Evolutionary conservation across 2,113 vertebrate genomes (phyloP).

Genomic region (Aplodontia rufa): DNA sequence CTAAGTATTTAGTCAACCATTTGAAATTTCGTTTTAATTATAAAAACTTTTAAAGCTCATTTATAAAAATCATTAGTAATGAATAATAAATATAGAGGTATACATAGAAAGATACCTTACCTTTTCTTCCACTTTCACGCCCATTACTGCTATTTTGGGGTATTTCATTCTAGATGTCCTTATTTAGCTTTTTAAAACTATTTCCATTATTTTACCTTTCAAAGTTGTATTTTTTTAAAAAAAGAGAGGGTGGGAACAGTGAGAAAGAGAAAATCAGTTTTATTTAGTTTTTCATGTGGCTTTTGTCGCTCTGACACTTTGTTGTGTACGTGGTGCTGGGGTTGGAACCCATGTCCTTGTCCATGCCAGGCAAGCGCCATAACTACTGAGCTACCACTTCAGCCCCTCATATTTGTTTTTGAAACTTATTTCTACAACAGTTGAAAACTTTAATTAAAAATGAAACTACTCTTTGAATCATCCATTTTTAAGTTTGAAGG

Average conservation of each 20-base stretch:
- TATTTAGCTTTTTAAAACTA: constrained; percentile 1
- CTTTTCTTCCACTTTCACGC: neutral
- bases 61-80: constrained; percentile 10
- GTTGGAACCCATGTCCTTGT: too few relatives aligned
- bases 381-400: too few relatives aligned
- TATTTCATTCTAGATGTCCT: neutral
- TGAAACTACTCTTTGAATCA: constrained; percentile 9
- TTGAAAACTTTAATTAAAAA: constrained; percentile 7
- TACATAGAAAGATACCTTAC: neutral
- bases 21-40: constrained; percentile 6
- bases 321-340: too few relatives aligned
- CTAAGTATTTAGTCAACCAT: neutral
- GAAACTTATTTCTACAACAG: neutral
- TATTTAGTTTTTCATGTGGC: too few relatives aligned
- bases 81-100: neutral
- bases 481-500: neutral
- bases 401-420: neutral
- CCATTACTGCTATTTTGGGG: neutral
- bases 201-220: neutral
- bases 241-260: too few relatives aligned
- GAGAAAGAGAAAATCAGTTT: too few relatives aligned
- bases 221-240: too few relatives aligned
- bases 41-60: neutral
- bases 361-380: too few relatives aligned
- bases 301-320: too few relatives aligned